Evolutionary conservation across 2,797 vertebrate genomes (phyloP).

Genomic region (Poeciliopsis paucimaculata): DNA sequence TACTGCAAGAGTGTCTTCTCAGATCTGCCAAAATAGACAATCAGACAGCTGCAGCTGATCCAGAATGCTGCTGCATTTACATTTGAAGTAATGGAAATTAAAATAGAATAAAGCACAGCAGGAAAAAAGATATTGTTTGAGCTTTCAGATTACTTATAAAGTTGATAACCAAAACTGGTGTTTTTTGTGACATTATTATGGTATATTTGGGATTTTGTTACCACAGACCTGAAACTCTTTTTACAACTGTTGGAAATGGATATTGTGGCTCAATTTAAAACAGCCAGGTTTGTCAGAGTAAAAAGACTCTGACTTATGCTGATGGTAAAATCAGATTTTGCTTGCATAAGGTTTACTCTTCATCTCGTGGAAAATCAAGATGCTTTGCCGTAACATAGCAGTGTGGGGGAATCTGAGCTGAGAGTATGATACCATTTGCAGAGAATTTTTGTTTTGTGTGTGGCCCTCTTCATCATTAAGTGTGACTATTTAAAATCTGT

Average conservation of each 20-base stretch:
- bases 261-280: constrained; percentile 55
- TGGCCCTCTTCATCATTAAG: constrained; percentile 39
- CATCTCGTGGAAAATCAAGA: constrained; percentile 43
- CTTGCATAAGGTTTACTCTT: constrained; percentile 61
- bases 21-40: too few species aligned
- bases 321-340: constrained; percentile 71
- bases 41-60: too few species aligned
- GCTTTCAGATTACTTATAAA: constrained; percentile 36
- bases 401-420: constrained; percentile 21
- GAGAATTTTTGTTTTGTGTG: background rate
- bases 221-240: constrained; percentile 66
- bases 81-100: constrained; percentile 38
- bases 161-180: constrained; percentile 56
- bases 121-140: constrained; percentile 36
- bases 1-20: too few species aligned
- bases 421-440: constrained; percentile 27
- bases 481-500: constrained; percentile 48
- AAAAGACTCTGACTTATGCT: constrained; percentile 55
- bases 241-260: constrained; percentile 64
- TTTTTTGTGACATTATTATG: constrained; percentile 59
- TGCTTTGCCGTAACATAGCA: constrained; percentile 46
- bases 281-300: constrained; percentile 44
- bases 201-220: constrained; percentile 63
- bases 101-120: constrained; percentile 35
- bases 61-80: constrained; percentile 11